A percentile compares a stretch with the other conserved stretches of the same genome.
Conservation (phyloP, 2,113 vertebrate species). For the Galemys pyrenaicus region DNA sequence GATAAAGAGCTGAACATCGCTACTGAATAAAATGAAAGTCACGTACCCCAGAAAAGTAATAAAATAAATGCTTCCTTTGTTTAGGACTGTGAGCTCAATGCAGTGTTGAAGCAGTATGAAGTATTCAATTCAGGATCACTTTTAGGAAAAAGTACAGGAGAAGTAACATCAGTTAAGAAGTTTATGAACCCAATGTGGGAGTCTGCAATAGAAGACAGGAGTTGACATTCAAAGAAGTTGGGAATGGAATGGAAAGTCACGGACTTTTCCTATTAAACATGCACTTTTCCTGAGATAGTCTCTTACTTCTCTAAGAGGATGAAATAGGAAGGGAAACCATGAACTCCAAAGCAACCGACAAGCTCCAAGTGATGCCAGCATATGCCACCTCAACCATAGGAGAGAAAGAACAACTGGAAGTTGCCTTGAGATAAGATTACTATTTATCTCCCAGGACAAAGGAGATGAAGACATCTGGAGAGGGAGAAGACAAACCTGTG, state of each 20-base stretch:
- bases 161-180: neutral
- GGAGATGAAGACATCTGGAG: neutral
- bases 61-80: neutral
- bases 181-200: neutral
- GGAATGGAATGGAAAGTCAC: neutral
- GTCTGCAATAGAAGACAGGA: neutral
- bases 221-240: neutral
- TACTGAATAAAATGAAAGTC: slow-evolving; percentile 32
- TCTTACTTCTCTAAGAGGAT: neutral
- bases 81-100: neutral
- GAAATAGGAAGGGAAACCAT: neutral
- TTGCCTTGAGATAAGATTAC: neutral
- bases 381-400: neutral
- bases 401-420: neutral
- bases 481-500: neutral
- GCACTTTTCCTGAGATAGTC: neutral
- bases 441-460: neutral
- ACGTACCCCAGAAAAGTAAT: neutral
- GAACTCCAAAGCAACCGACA: neutral
- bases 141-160: neutral
- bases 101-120: neutral
- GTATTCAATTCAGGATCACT: neutral
- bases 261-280: neutral
- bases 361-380: neutral
- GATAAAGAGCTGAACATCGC: neutral